phyloP scores from a whole-genome alignment of 2,888 invertebrate genomes.

The Cephus sareptanus region DNA sequence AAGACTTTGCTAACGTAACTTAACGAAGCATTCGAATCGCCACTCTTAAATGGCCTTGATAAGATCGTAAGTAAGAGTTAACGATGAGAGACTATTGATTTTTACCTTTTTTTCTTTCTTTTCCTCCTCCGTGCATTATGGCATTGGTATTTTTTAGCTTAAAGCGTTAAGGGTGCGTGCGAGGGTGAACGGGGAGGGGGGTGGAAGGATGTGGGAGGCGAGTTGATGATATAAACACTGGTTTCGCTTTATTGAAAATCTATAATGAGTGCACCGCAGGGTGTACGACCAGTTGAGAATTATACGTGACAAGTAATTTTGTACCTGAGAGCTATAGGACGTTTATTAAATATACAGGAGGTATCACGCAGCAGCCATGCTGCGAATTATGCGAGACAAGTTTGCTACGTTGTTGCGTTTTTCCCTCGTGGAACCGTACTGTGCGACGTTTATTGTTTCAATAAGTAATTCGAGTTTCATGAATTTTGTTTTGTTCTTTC shows the following conservation, averaged over 20 bases:
- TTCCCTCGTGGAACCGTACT: neutral
- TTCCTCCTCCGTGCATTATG: slow-evolving; percentile 16
- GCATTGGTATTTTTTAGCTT: slow-evolving; percentile 26
- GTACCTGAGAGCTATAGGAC: slow-evolving; percentile 37
- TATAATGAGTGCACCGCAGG: slow-evolving; percentile 28
- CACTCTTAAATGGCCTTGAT: slow-evolving; percentile 47
- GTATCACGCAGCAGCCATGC: neutral
- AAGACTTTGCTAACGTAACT: neutral
- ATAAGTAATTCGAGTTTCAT: neutral
- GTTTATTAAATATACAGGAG: neutral
- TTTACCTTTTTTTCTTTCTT: no score
- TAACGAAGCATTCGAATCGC: slow-evolving; percentile 24
- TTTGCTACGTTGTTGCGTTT: neutral
- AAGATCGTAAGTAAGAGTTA: slow-evolving; percentile 32
- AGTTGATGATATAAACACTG: slow-evolving; percentile 26
- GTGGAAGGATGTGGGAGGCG: neutral
- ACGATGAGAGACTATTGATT: slow-evolving; percentile 30
- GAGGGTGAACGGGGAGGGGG: neutral
- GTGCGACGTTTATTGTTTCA: neutral
- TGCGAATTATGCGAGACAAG: neutral
- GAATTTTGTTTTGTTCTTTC: neutral
- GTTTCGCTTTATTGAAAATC: slow-evolving; percentile 38
- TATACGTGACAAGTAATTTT: slow-evolving; percentile 23
- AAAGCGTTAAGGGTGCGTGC: slow-evolving; percentile 11
- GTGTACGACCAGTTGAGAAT: slow-evolving; percentile 29